These are phyloP conservation scores for Nannospalax galili DNA, from an alignment of 2,113 vertebrate genomes.

Conservation along the genomic window DNA sequence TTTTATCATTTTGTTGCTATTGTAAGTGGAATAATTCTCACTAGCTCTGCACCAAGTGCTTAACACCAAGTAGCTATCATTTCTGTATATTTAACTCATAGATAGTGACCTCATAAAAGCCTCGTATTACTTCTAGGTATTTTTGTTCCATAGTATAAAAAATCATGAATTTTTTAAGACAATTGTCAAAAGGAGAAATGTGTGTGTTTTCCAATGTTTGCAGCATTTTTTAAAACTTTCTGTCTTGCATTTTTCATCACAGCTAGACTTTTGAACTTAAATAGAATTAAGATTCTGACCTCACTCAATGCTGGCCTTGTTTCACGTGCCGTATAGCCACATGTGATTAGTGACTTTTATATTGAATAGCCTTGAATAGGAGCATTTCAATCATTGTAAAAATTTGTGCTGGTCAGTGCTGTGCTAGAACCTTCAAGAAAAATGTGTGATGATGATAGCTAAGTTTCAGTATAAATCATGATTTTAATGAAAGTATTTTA, in stretches of 20 bases:
- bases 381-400: neutral
- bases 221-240: neutral
- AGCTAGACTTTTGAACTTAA: neutral
- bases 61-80: neutral
- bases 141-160: neutral
- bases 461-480: neutral
- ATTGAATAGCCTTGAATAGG: too few species aligned
- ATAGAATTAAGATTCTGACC: neutral
- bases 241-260: neutral
- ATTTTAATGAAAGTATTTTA: conserved; percentile 46
- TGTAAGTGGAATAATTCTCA: neutral
- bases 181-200: neutral
- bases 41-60: neutral
- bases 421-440: neutral
- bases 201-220: neutral
- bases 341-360: neutral
- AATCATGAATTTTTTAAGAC: neutral
- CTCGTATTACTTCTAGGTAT: neutral
- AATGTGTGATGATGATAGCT: neutral
- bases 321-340: neutral
- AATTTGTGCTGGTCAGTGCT: neutral
- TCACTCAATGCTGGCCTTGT: neutral
- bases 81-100: conserved; percentile 1
- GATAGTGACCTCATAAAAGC: neutral
- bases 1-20: neutral